Conservation (phyloP, 2,113 vertebrate species). For the Thermophis baileyi region DNA sequence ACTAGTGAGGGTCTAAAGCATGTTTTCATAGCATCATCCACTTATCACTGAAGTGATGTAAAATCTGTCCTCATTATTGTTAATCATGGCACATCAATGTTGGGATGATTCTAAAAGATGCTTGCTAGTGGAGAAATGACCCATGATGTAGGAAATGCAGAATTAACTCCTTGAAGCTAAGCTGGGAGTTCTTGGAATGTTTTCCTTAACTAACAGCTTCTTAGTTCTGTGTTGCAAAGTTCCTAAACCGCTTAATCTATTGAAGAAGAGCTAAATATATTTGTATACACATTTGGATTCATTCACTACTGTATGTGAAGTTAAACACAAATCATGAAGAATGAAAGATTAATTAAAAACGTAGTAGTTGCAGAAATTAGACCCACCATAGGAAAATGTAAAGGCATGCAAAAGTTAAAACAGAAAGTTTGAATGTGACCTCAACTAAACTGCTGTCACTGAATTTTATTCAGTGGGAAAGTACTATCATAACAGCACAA, state of each 20-base stretch:
- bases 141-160: slow-evolving; percentile 59
- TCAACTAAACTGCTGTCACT: slow-evolving; percentile 61
- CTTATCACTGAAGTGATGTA: not conserved
- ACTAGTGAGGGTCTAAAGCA: not conserved
- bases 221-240: slow-evolving; percentile 63
- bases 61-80: not conserved
- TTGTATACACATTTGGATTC: slow-evolving; percentile 72
- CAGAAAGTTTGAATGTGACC: slow-evolving; percentile 64
- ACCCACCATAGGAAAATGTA: slow-evolving; percentile 71
- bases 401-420: slow-evolving; percentile 71
- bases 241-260: slow-evolving; percentile 74
- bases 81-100: not conserved
- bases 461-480: slow-evolving; percentile 61
- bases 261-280: slow-evolving; percentile 71
- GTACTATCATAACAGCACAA: slow-evolving; percentile 65
- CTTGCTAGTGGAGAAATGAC: slow-evolving; percentile 45
- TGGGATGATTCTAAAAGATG: not conserved
- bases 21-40: not conserved
- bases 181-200: slow-evolving; percentile 56
- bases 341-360: slow-evolving; percentile 44
- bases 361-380: slow-evolving; percentile 61
- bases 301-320: slow-evolving; percentile 71
- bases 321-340: slow-evolving; percentile 55
- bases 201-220: slow-evolving; percentile 69
- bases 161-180: slow-evolving; percentile 60